Percentiles rank a stretch among this genome's conserved stretches.
These are phyloP conservation scores for Erethizon dorsatum DNA, from an alignment of 2,797 vertebrate species.

Conservation along the genomic window DNA sequence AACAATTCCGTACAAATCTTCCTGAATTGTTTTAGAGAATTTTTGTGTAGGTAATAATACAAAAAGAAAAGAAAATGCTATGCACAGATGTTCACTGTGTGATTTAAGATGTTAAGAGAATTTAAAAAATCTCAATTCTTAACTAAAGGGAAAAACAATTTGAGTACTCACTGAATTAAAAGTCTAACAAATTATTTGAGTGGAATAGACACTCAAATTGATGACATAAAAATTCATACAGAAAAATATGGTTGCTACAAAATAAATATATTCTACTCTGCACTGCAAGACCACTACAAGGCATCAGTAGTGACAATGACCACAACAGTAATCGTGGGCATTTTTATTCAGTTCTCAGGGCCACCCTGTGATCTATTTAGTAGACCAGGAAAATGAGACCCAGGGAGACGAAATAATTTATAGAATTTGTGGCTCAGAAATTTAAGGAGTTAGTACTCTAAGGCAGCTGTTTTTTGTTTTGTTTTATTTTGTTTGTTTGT, in stretches of 20 bases:
- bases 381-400: neutral
- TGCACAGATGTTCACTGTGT: neutral
- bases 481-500: too few relatives aligned
- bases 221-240: neutral
- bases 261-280: conserved; percentile 9
- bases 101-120: conserved; percentile 12
- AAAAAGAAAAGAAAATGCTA: conserved; percentile 44
- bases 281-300: neutral
- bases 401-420: neutral
- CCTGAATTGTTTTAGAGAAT: neutral
- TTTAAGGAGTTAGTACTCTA: neutral
- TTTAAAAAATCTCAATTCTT: conserved; percentile 37
- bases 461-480: neutral
- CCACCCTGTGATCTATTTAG: neutral
- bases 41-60: conserved; percentile 7
- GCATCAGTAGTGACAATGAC: neutral
- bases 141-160: neutral
- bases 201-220: neutral
- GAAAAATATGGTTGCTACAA: conserved; percentile 4
- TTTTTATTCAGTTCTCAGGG: neutral
- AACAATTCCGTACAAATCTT: neutral
- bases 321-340: neutral
- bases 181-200: conserved; percentile 33
- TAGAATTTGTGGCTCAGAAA: neutral
- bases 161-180: neutral